Evolutionary conservation across 2,113 vertebrate genomes (phyloP).

Genomic region (Poecilia latipinna): DNA sequence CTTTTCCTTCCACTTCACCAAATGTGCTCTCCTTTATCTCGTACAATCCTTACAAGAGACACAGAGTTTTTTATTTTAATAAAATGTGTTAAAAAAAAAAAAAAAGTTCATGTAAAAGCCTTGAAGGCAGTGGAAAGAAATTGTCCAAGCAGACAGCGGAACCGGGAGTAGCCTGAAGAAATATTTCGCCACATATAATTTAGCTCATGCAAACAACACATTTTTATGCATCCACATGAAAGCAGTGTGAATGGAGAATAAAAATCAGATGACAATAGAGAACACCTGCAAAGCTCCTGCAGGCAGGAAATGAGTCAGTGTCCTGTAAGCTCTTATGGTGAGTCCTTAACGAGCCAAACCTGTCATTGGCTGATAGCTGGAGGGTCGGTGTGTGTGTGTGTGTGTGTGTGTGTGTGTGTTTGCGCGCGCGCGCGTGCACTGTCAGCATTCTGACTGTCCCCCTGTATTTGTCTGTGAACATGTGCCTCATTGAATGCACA

Average conservation of each 20-base stretch:
- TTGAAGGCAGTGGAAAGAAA: no score
- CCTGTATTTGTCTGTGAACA: constrained; percentile 1
- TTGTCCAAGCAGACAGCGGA: background rate
- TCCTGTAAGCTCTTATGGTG: constrained; percentile 36
- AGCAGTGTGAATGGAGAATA: constrained; percentile 3
- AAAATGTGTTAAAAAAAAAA: no score
- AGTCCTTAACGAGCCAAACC: constrained; percentile 49
- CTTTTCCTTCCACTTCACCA: no score
- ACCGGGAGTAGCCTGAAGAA: background rate
- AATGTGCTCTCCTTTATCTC: no score
- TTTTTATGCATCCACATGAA: background rate
- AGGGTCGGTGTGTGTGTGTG: background rate
- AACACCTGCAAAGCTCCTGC: constrained; percentile 43
- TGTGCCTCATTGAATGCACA: constrained; percentile 23
- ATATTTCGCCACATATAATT: background rate
- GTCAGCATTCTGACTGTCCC: constrained; percentile 15
- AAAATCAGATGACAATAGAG: constrained; percentile 28
- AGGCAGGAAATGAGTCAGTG: constrained; percentile 61
- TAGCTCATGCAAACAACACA: background rate
- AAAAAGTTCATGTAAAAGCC: no score
- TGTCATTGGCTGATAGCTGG: constrained; percentile 63
- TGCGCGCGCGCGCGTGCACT: background rate
- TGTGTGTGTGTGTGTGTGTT: background rate
- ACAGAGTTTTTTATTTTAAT: no score
- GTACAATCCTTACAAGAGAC: no score